A percentile compares a stretch with the other conserved stretches of the same genome.
Conservation (phyloP, 2,888 invertebrate genomes). For the Autographa gamma region DNA sequence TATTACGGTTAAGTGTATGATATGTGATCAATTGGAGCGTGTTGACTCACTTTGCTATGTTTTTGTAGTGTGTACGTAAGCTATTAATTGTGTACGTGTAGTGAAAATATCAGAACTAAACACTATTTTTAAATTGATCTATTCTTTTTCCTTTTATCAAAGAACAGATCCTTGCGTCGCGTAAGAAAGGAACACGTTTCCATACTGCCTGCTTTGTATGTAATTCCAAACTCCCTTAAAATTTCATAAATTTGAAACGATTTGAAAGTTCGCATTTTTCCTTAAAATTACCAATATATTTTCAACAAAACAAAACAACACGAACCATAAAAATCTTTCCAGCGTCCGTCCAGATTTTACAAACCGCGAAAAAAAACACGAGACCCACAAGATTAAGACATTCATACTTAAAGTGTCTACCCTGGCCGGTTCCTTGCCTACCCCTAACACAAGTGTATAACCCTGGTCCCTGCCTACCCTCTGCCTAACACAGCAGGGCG, state of each 20-base stretch:
- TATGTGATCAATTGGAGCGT: slow-evolving; percentile 6
- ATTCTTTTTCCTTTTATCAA: too few species aligned
- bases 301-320: neutral
- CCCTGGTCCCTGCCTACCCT: neutral
- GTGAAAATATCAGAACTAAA: neutral
- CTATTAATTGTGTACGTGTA: neutral
- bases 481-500: neutral
- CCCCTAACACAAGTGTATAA: neutral
- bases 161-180: too few species aligned
- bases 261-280: too few species aligned
- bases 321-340: neutral
- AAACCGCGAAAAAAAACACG: neutral
- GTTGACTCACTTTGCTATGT: neutral
- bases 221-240: too few species aligned
- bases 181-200: too few species aligned
- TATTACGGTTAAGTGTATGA: slow-evolving; percentile 4
- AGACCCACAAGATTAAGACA: neutral
- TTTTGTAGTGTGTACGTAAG: neutral
- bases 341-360: neutral
- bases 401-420: neutral
- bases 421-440: neutral
- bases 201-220: too few species aligned
- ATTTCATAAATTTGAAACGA: too few species aligned
- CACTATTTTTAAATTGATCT: too few species aligned
- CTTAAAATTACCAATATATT: neutral